Conservation (phyloP, 1,140 invertebrate genomes). For the Thaumatotibia leucotreta region DNA sequence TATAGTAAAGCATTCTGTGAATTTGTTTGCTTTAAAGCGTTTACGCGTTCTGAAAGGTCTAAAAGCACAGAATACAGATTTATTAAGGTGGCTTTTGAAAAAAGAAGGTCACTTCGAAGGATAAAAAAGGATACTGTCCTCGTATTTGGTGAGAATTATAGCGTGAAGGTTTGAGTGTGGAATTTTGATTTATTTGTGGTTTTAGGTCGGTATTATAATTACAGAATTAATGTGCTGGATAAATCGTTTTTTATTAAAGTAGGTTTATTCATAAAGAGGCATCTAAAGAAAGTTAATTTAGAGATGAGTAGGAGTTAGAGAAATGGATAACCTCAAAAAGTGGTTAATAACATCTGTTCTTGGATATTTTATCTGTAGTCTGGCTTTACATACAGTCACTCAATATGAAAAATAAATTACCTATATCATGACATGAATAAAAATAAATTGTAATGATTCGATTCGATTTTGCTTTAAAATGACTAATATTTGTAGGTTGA, state of each 20-base stretch:
- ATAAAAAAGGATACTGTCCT: slow-evolving; percentile 31
- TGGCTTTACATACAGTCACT: too few species aligned
- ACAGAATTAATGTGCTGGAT: neutral
- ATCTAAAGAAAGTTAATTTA: too few species aligned
- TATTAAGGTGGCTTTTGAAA: slow-evolving; percentile 41
- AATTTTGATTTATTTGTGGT: slow-evolving; percentile 33
- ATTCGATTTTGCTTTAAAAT: too few species aligned
- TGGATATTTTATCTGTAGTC: too few species aligned
- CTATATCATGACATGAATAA: too few species aligned
- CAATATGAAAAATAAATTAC: too few species aligned
- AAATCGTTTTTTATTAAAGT: too few species aligned
- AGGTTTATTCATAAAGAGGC: neutral
- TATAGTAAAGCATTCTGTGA: neutral
- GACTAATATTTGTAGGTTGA: too few species aligned
- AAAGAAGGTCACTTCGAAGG: slow-evolving; percentile 20
- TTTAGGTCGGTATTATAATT: slow-evolving; percentile 15
- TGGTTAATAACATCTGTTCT: too few species aligned
- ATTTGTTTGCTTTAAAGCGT: neutral
- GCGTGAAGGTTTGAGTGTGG: slow-evolving; percentile 25
- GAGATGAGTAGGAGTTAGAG: too few species aligned
- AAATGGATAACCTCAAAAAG: too few species aligned
- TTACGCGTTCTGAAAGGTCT: slow-evolving; percentile 41
- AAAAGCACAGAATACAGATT: slow-evolving; percentile 48
- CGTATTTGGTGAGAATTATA: slow-evolving; percentile 29
- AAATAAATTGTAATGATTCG: too few species aligned